These are phyloP conservation scores for Atherix ibis DNA, from an alignment of 2,888 invertebrate genomes.

Conservation along the genomic window DNA sequence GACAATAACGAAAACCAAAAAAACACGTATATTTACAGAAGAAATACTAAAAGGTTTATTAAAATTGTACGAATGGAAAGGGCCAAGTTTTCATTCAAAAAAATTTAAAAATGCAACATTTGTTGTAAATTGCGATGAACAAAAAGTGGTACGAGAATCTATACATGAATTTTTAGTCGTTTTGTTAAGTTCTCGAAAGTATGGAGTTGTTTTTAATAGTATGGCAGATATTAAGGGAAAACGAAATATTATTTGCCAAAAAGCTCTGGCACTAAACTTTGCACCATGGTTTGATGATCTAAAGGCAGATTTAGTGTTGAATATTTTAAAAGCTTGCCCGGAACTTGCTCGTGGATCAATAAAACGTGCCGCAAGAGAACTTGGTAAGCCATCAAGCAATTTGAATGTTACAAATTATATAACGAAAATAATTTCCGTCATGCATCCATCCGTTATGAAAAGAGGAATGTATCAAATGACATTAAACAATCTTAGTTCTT, in stretches of 20 bases:
- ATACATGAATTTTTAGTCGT: slow-evolving; percentile 55
- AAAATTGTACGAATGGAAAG: slow-evolving; percentile 59
- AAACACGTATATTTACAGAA: slow-evolving; percentile 53
- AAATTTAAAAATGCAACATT: slow-evolving; percentile 4
- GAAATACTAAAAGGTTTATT: slow-evolving; percentile 49
- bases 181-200: slow-evolving; percentile 57
- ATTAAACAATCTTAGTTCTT: slow-evolving; percentile 23
- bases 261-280: slow-evolving; percentile 45
- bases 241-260: slow-evolving; percentile 25
- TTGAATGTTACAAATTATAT: slow-evolving; percentile 16
- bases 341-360: slow-evolving; percentile 41
- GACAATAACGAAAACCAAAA: slow-evolving; percentile 53
- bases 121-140: slow-evolving; percentile 27
- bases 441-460: slow-evolving; percentile 11
- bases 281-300: slow-evolving; percentile 52
- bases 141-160: slow-evolving; percentile 37
- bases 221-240: slow-evolving; percentile 31
- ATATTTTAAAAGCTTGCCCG: slow-evolving; percentile 51
- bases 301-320: slow-evolving; percentile 44
- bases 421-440: slow-evolving; percentile 18
- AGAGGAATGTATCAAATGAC: slow-evolving; percentile 20
- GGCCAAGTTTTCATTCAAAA: slow-evolving; percentile 38
- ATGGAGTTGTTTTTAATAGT: slow-evolving; percentile 64
- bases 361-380: neutral
- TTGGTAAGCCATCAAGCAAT: neutral